Percentiles rank a stretch among this genome's conserved stretches.
These are phyloP conservation scores for Achatina immaculata DNA, from an alignment of 1,140 invertebrate species.

Conservation along the genomic window DNA sequence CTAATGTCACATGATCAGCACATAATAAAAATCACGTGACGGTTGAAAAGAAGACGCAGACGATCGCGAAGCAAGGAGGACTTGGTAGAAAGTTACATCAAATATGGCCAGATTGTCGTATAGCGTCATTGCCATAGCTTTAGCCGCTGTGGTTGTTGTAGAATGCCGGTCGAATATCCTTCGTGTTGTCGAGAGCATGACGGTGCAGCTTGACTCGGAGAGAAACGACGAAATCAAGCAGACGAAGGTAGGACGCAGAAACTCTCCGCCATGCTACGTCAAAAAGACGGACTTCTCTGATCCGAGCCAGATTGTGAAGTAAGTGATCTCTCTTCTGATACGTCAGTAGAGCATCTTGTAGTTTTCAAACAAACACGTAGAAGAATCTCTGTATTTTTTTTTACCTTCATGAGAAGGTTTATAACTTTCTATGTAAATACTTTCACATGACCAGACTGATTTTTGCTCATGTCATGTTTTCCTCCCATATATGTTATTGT, in stretches of 20 bases:
- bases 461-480: background rate
- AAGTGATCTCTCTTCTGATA: background rate
- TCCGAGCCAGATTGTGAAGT: slow-evolving; percentile 21
- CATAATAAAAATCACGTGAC: too few relatives aligned
- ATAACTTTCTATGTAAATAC: background rate
- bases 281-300: slow-evolving; percentile 27
- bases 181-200: background rate
- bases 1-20: too few relatives aligned
- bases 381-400: background rate
- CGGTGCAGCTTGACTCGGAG: background rate
- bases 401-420: background rate
- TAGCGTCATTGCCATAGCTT: background rate
- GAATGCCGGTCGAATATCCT: background rate
- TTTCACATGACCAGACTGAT: background rate
- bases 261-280: slow-evolving; percentile 17
- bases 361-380: background rate
- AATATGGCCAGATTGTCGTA: background rate
- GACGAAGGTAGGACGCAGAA: background rate
- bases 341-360: background rate
- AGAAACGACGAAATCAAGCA: background rate
- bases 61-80: too few relatives aligned
- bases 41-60: too few relatives aligned
- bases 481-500: background rate
- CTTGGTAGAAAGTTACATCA: too few relatives aligned
- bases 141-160: background rate